phyloP scores from a whole-genome alignment of 2,888 invertebrate species.

The Oxyteleia sp. region DNA sequence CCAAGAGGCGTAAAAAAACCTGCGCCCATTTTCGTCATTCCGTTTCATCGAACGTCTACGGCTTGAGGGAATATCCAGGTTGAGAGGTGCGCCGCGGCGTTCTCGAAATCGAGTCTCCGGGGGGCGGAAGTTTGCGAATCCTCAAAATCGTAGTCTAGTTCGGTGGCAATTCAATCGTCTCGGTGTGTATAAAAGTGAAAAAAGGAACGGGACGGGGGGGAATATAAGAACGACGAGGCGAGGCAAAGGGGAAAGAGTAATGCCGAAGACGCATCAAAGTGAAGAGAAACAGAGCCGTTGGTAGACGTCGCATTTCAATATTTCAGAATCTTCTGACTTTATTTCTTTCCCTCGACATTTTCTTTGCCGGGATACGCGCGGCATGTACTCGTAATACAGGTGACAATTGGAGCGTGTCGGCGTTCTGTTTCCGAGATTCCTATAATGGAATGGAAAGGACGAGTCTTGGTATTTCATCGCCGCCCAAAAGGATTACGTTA shows the following conservation, averaged over 20 bases:
- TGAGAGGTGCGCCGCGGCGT: conserved; percentile 16
- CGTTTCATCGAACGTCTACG: conserved; percentile 35
- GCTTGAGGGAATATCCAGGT: conserved; percentile 37
- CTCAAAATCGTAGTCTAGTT: conserved; percentile 78
- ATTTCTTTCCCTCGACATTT: conserved; percentile 71
- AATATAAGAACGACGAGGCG: conserved; percentile 44
- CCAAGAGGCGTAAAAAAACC: conserved; percentile 27
- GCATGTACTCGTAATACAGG: conserved; percentile 77
- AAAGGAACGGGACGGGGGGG: conserved; percentile 34
- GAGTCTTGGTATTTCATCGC: conserved; percentile 71
- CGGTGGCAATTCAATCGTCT: conserved; percentile 78
- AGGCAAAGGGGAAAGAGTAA: conserved; percentile 56
- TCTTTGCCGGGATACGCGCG: conserved; percentile 62
- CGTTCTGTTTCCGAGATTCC: conserved; percentile 78
- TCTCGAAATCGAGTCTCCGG: conserved; percentile 76
- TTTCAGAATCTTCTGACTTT: conserved; percentile 80
- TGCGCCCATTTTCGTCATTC: conserved; percentile 26
- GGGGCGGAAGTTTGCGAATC: conserved; percentile 75
- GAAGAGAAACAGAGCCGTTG: conserved; percentile 71
- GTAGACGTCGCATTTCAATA: conserved; percentile 82
- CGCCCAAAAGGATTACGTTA: conserved; percentile 78
- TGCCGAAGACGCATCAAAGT: conserved; percentile 66
- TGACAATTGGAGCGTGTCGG: conserved; percentile 84
- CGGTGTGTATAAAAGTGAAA: conserved; percentile 53
- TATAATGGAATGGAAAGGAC: conserved; percentile 81